A percentile compares a stretch with the other conserved stretches of the same genome.
Evolutionary conservation across 2,113 vertebrate genomes (phyloP).

Genomic region (Seriola aureovittata): DNA sequence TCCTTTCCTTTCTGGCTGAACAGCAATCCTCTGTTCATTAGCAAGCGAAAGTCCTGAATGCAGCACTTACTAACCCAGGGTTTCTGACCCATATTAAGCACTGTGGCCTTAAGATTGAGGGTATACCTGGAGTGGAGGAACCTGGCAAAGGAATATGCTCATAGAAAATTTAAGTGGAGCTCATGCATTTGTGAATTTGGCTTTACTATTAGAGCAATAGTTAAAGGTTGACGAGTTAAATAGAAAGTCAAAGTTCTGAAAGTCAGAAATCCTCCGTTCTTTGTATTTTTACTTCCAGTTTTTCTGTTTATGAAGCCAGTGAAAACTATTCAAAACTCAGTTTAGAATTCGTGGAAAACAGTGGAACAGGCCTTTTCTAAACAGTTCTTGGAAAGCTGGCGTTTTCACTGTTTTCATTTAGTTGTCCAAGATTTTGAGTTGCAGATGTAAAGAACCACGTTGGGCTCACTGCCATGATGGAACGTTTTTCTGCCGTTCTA

Average conservation of each 20-base stretch:
- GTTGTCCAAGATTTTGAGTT: neutral
- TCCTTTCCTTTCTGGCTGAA: conserved; percentile 31
- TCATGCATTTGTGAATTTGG: neutral
- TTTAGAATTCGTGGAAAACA: conserved; percentile 5
- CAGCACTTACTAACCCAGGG: conserved; percentile 19
- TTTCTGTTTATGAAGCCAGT: neutral
- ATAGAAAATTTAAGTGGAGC: neutral
- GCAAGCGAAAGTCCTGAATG: conserved; percentile 15
- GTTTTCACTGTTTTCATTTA: neutral
- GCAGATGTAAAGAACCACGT: neutral
- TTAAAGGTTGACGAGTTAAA: neutral
- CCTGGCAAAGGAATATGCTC: neutral
- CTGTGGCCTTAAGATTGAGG: neutral
- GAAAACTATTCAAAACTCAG: neutral
- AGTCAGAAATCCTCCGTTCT: neutral
- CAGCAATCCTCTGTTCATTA: conserved; percentile 53
- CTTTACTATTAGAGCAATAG: neutral
- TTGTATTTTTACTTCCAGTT: neutral
- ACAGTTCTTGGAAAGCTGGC: conserved; percentile 8
- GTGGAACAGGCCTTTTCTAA: neutral
- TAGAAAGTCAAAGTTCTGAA: too few relatives aligned
- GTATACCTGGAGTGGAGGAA: neutral
- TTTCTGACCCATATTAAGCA: conserved; percentile 33
- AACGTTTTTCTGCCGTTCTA: neutral
- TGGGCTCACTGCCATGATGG: neutral